Evolutionary conservation across 2,113 vertebrate species (phyloP), one percentile per base, ranked within the genome.

Genomic region (crab-eating macaque (Macaca fascicularis)): DNA sequence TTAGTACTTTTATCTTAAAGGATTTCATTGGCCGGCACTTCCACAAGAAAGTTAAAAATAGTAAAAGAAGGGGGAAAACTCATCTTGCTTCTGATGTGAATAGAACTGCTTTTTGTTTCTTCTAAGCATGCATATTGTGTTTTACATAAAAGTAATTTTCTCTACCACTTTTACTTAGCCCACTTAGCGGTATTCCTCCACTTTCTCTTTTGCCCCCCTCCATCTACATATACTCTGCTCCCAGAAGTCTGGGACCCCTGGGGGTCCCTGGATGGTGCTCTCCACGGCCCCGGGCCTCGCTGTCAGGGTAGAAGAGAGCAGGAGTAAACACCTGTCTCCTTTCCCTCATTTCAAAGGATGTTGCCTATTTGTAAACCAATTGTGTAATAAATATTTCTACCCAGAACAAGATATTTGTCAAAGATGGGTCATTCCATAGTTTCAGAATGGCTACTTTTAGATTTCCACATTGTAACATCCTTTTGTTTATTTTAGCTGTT

Each of bases 21-120:
- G 76, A n/a, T 1, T 32, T 2, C 8, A 0, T 2, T 17, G 48
- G 67, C 19, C 6, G 12, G 38, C 4, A 22, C 2, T 16, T 80
- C 67, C 5, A 10, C 5, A 20, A 48, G 32, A n/a, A 74, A 48
- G 3, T 5, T 17, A 64, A 13, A 23, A 25, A 27, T 4, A 35
- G 45, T 23, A 5, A 10, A 8, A 57, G 13, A 14, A 22, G 30
- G 27, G 1, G 8, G 5, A 13, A 14, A 38, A 6, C 30, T 11
- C 6, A 4, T 14, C 6, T 40, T 11, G 38, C 13, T 6, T 79
- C 22, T 30, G 12, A 12, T 0, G 20, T 10, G 14, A 22, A 11
- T 1, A 17, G 30, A 22, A 11, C 27, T 17, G 10, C 32, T 48
- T 10, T 32, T 32, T 32, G 27, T 32, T 78, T 48, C 43, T 19